Base-by-base conservation (phyloP, 2,888 invertebrate genomes). In the Ophion slaviceki region DNA sequence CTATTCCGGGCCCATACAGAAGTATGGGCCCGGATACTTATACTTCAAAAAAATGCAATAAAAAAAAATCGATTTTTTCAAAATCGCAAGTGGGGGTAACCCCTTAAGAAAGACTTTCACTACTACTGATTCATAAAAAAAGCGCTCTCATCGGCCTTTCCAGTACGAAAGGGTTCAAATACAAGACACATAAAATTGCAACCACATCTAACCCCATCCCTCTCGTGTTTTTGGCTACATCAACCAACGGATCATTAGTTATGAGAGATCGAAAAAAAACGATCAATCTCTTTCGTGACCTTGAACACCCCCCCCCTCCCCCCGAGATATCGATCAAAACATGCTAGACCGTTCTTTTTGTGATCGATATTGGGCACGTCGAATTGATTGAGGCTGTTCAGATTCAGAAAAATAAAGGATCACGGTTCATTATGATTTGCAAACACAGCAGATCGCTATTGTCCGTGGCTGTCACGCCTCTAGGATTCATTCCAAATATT, bases 371-470 rank as follows among this genome's bases (percentile, higher is more conserved):
- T 11, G 40, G 61, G 47, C 66, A 80, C 66, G 68, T 40, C 67
- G 72, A 72, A 45, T 36, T 70, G 68, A 68, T 24, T 24, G 75
- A 75, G 57, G 71, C 53, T 64, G 70, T 53, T 40, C 66, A 28
- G 57, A 57, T 67, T 57, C 20, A 20, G 64, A 28, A 74, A 74
- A 67, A 47, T 74, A 78, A 75, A 45, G 11, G 10, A 61, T 17
- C 40, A 45, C 57, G 61, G 70, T 70, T 80, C 70, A 84, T 80
- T 84, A 70, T 53, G 62, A 75, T 84, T 62, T 68, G 62, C 75
- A 64, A 53, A 62, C 67, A 59, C 57, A 32, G 53, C 47, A 70
- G 66, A n/a, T 71, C 20, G 28, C 71, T 62, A 61, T 82, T 77
- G 71, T 82, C 66, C 71, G 77, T 57, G 59, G 10, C 28, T 28